Percentiles rank a stretch among this genome's conserved stretches.
phyloP scores from a whole-genome alignment of 2,888 invertebrate species.

The Melangyna quadrimaculata region DNA sequence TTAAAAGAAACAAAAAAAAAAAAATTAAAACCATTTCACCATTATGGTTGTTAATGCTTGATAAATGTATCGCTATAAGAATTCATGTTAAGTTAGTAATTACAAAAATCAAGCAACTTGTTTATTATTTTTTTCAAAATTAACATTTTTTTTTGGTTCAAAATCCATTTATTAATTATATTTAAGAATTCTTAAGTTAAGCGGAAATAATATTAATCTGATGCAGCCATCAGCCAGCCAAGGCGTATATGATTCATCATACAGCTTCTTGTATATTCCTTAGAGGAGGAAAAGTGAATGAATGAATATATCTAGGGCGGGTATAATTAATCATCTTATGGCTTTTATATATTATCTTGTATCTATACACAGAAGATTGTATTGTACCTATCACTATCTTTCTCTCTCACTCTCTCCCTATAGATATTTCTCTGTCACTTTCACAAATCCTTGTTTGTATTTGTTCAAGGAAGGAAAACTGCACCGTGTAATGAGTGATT shows the following conservation, averaged over 20 bases:
- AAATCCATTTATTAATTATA: constrained; percentile 19
- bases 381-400: not conserved
- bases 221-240: constrained; percentile 22
- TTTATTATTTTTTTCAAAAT: not conserved
- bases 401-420: not conserved
- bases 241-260: constrained; percentile 61
- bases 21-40: constrained; percentile 18
- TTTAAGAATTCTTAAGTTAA: constrained; percentile 27
- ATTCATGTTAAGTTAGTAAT: constrained; percentile 29
- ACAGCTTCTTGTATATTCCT: constrained; percentile 36
- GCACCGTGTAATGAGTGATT: constrained; percentile 70
- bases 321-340: constrained; percentile 66
- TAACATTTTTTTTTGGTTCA: not conserved
- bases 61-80: constrained; percentile 18
- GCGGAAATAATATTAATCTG: constrained; percentile 19
- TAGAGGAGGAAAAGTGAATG: constrained; percentile 17
- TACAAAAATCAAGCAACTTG: not conserved
- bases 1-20: constrained; percentile 15
- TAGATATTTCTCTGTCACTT: not conserved
- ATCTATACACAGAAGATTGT: not conserved
- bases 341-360: constrained; percentile 16
- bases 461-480: constrained; percentile 62
- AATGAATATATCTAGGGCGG: constrained; percentile 35
- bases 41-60: constrained; percentile 48
- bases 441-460: not conserved